Evolutionary conservation across 2,888 invertebrate genomes (phyloP), one percentile per base, ranked within the genome.

Genomic region (Hecatera dysodea): DNA sequence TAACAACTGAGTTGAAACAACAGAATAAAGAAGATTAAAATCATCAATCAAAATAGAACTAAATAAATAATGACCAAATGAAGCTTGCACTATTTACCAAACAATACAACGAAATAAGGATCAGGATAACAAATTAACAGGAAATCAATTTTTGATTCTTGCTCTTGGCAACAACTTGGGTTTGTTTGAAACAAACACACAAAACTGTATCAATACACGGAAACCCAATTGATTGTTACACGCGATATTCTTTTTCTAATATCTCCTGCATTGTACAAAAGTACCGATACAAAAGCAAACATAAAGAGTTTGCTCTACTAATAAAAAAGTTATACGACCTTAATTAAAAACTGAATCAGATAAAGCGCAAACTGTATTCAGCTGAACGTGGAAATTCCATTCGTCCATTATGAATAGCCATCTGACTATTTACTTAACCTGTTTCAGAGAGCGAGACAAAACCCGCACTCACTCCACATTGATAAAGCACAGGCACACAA

Each of bases 351-450:
- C 88, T 86, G 90, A 89, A 91, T 89, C 90, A 87, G 84, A 90
- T 90, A 89, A 88, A 91, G 87, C 87, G 89, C 88, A 90, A 93
- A 90, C 87, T 90, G 88, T 87, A 90, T 92, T 90, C 89, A 87
- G 83, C 81, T 84, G 87, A 84, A 91, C 88, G 87, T 85, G 88
- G 87, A 90, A 91, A 91, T 89, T 90, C 82, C 86, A 90, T 89
- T 88, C 85, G 86, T 88, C 88, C 86, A 90, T 90, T 91, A 90
- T 91, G 88, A 90, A 92, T 87, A 86, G 87, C 87, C 89, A 92
- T 92, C 91, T 84, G 84, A 89, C 88, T 94, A 94, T 94, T 95
- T 95, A 93, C 91, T 93, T 93, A 94, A 92, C 94, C 94, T 90
- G 91, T 90, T 93, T 92, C 91, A 89, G 84, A 82, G 86, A 82